A percentile compares a stretch with the other conserved stretches of the same genome.
These are phyloP conservation scores for Crenichthys baileyi DNA, from an alignment of 2,797 vertebrate genomes.

Conservation along the genomic window DNA sequence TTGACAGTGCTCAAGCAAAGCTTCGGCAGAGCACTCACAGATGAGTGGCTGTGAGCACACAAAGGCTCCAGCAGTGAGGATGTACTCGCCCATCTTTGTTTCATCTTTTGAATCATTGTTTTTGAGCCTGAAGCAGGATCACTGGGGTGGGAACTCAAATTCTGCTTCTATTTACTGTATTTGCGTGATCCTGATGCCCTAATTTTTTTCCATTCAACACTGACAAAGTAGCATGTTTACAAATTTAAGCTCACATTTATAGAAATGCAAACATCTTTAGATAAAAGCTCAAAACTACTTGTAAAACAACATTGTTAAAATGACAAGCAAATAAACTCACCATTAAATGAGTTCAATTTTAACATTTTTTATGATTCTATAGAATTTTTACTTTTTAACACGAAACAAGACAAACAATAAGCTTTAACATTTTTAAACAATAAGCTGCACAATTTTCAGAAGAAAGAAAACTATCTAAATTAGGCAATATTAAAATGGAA, in stretches of 20 bases:
- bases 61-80: slow-evolving; percentile 49
- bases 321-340: neutral
- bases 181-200: slow-evolving; percentile 27
- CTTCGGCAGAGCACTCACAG: slow-evolving; percentile 75
- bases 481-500: neutral
- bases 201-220: slow-evolving; percentile 14
- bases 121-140: slow-evolving; percentile 37
- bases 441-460: neutral
- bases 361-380: neutral
- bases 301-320: too few species aligned
- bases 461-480: neutral
- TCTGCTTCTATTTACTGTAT: slow-evolving; percentile 35
- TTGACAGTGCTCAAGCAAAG: slow-evolving; percentile 76
- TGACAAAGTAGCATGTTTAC: slow-evolving; percentile 9
- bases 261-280: slow-evolving; percentile 9
- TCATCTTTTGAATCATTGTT: slow-evolving; percentile 60
- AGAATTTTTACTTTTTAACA: neutral
- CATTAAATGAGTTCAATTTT: neutral
- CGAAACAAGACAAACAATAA: neutral
- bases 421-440: too few species aligned
- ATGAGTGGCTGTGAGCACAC: slow-evolving; percentile 67
- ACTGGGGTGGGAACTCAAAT: slow-evolving; percentile 37
- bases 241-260: slow-evolving; percentile 10
- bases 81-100: slow-evolving; percentile 65
- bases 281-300: neutral